A percentile compares a stretch with the other conserved stretches of the same genome.
phyloP scores from a whole-genome alignment of 2,888 invertebrate species.

The Aspidapion aeneum region DNA sequence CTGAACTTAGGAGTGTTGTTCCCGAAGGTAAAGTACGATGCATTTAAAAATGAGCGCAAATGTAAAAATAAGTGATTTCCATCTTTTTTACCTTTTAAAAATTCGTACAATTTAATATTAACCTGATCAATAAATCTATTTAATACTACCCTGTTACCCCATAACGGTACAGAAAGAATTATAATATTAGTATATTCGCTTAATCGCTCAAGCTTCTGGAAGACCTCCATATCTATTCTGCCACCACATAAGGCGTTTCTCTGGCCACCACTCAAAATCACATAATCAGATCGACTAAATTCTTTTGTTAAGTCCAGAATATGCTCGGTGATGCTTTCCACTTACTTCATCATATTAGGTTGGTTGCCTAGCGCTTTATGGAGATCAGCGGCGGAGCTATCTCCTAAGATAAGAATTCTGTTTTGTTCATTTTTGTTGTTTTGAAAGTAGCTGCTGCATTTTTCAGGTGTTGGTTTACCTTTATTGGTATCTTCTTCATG shows the following conservation, averaged over 20 bases:
- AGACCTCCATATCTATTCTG: background rate
- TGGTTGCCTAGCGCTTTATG: no score
- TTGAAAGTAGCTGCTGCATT: no score
- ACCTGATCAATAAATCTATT: background rate
- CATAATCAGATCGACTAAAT: background rate
- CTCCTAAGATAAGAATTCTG: no score
- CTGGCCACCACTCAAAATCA: background rate
- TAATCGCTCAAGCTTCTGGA: background rate
- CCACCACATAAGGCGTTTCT: background rate
- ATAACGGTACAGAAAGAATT: slow-evolving; percentile 4
- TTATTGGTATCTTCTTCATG: no score
- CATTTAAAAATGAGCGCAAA: background rate
- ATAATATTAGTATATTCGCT: slow-evolving; percentile 6
- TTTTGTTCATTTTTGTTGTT: no score
- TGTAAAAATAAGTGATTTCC: background rate
- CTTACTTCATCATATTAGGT: no score
- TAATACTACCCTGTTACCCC: background rate
- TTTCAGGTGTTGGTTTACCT: background rate
- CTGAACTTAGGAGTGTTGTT: background rate
- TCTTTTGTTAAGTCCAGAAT: background rate
- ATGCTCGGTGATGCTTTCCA: background rate
- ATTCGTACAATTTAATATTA: background rate
- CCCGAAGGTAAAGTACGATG: background rate
- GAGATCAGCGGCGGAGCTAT: no score
- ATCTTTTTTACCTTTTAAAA: background rate